Evolutionary conservation across 2,888 invertebrate genomes (phyloP), one percentile per base, ranked within the genome.

Genomic region (Galeruca laticollis): DNA sequence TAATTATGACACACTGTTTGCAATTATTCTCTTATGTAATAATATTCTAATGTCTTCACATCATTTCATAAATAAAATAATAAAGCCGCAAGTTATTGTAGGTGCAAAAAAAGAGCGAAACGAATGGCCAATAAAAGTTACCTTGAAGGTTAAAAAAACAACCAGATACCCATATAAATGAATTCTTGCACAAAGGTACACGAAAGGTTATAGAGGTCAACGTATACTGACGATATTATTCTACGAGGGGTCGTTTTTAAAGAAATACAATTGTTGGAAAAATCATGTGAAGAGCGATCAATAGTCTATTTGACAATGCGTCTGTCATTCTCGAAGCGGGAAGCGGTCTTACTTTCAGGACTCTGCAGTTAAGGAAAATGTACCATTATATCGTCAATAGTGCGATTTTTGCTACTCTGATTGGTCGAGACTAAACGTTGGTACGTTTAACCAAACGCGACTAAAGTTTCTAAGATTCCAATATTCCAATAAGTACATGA

Each of bases 51-150:
- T 47, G 47, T 47, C 47, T 18, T 15, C 15, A 47, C 47, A 47
- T 18, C 8, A 47, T 47, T 47, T 47, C 47, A 47, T 47, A n/a
- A n/a, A 47, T 47, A 47, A 47, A 18, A 18, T 47, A 47, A 47
- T 47, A 47, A 15, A 47, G 47, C 47, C 47, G 18, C 15, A 8
- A 9, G 13, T 43, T 43, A n/a, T n/a, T 15, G 15, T 18, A 47
- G 47, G 18, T 10, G 9, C 15, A 40, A 40, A 40, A 40, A 47
- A 47, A 18, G 47, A 47, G 47, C 47, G 15, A 47, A 47, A 15
- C 18, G 15, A 47, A 47, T 47, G 47, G 13, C 37, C 37, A 2
- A 15, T 15, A 6, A n/a, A n/a, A 15, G 47, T 47, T 47, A 18
- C 47, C 47, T 47, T 47, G 47, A 47, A 15, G 5, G n/a, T 40